These are phyloP conservation scores for Desmophyllum pertusum DNA, from an alignment of 92 coral and sea anemone species.

Conservation along the genomic window DNA sequence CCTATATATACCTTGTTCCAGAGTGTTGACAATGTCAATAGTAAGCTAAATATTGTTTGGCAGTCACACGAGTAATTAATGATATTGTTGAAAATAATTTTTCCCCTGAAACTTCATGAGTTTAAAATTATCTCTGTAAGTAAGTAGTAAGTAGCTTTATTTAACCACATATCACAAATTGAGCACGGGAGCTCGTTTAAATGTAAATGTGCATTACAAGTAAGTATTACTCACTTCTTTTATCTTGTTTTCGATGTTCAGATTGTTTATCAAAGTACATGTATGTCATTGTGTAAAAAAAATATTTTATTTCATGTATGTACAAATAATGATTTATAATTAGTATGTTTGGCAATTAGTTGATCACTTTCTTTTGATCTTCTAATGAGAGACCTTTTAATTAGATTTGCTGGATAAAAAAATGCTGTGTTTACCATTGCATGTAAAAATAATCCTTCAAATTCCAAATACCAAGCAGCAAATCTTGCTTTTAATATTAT, in stretches of 20 bases:
- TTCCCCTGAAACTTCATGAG: background rate
- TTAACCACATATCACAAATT: too few species aligned
- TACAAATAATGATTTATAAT: conserved; percentile 13
- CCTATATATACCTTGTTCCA: background rate
- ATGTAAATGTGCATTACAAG: too few species aligned
- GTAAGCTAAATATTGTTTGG: background rate
- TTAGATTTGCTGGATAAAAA: conserved; percentile 14
- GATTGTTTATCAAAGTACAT: background rate
- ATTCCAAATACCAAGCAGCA: background rate
- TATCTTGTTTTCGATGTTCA: background rate
- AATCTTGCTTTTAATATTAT: background rate
- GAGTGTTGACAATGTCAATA: too few species aligned
- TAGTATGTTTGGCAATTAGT: conserved; percentile 18
- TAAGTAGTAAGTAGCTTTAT: too few species aligned
- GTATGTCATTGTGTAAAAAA: background rate
- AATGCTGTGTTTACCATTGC: background rate
- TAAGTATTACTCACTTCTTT: background rate
- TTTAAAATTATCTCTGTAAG: too few species aligned
- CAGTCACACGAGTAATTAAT: background rate
- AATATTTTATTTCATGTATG: background rate
- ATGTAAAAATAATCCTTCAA: background rate
- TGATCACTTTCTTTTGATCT: conserved; percentile 28
- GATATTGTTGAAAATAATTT: background rate
- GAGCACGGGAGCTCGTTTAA: too few species aligned
- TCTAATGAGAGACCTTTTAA: conserved; percentile 14